Evolutionary conservation across 2,797 vertebrate genomes (phyloP).

Genomic region (Allobates femoralis): DNA sequence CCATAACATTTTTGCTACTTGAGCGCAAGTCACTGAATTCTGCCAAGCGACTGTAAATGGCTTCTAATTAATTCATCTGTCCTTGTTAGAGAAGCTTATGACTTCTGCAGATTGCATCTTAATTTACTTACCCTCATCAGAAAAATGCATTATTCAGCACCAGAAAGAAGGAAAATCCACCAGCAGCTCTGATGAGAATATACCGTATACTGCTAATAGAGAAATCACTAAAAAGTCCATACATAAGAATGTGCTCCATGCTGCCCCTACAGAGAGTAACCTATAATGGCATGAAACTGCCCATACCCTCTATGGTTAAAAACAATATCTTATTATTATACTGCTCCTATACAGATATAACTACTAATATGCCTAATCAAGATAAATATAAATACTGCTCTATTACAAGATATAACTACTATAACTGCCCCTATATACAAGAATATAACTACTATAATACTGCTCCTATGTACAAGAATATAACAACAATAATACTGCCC

Average conservation of each 20-base stretch:
- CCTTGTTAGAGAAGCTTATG: conserved; percentile 42
- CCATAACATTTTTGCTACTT: not conserved
- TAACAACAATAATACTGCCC: not conserved
- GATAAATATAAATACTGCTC: not conserved
- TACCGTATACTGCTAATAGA: no score
- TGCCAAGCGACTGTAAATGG: not conserved
- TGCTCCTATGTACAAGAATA: not conserved
- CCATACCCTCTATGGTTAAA: no score
- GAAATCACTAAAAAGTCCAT: no score
- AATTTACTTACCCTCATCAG: conserved; percentile 27
- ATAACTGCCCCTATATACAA: not conserved
- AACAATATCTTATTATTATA: no score
- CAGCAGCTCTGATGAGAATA: not conserved
- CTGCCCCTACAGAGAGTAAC: no score
- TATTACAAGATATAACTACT: no score
- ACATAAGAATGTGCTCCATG: no score
- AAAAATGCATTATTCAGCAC: not conserved
- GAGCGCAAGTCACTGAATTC: not conserved
- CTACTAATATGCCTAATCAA: no score
- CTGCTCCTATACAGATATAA: not conserved
- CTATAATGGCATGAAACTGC: no score
- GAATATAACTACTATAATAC: conserved; percentile 10
- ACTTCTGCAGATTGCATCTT: conserved; percentile 47
- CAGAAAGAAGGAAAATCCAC: not conserved
- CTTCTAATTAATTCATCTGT: conserved; percentile 11